Base-by-base conservation (phyloP, 2,113 vertebrate genomes). In the Bagarius yarrelli region DNA sequence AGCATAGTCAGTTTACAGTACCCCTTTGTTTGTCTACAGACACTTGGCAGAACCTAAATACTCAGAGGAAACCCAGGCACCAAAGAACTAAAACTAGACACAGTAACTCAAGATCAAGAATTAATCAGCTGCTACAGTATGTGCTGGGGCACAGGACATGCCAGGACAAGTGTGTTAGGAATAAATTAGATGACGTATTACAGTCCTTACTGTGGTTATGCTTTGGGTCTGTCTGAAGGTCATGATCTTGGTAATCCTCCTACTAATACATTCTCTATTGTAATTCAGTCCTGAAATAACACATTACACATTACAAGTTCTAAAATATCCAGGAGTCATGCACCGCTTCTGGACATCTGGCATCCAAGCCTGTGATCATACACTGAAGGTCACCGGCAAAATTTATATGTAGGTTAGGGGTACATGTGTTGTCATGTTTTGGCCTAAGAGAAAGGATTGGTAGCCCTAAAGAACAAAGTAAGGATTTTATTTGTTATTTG, bases 371-470 rank as follows among this genome's bases (percentile, higher is more conserved):
- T 72, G 50, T 53, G 0, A 53, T 53, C 70, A 72, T 72, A 53
- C 70, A 55, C 70, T 44, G 12, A 14, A 32, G 27, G 64, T 44
- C 8, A 71, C 50, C n/a, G 44, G 66, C 21, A n/a, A 44, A 50
- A 25, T n/a, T 40, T 70, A 40, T 16, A 70, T 70, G 67, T 71
- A 52, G 69, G 69, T 71, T n/a, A 50, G 44, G 47, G 23, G 47
- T 71, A 27, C 40, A 47, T 50, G n/a, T 27, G 44, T 27, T 47
- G 4, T n/a, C 66, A 70, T 53, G 25, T 72, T 72, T 72, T 30
- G 69, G 69, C 16, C 27, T 53, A 53, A 72, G 15, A 30, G 47
- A 71, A 71, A 23, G 12, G 6, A 70, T 18, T 11, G 14, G 40
- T 70, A 50, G 14, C 14, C n/a, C 12, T 70, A 25, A 40, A 70